Conservation (phyloP, 2,888 invertebrate genomes). For the Punctoribates punctum region DNA sequence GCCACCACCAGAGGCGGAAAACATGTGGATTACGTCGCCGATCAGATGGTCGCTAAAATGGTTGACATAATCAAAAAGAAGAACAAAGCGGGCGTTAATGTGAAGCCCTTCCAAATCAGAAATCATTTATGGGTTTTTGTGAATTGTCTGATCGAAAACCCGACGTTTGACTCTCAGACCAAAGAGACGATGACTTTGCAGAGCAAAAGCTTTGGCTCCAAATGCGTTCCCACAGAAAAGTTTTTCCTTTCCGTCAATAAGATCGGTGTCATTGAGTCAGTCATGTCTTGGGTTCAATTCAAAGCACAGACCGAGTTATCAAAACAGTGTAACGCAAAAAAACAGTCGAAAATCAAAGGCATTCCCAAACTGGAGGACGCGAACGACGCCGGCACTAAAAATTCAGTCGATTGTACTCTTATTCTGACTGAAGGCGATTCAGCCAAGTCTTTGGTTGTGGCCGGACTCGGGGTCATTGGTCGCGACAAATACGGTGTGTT, state of each 20-base stretch:
- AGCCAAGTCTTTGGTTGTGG: constrained; percentile 94
- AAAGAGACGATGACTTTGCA: constrained; percentile 99
- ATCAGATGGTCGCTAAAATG: constrained; percentile 81
- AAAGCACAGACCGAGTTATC: constrained; percentile 86
- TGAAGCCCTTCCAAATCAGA: constrained; percentile 92
- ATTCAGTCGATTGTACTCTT: constrained; percentile 83
- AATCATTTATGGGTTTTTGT: constrained; percentile 97
- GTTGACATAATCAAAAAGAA: constrained; percentile 79
- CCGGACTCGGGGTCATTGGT: constrained; percentile 89
- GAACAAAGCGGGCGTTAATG: constrained; percentile 79
- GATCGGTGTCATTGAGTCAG: constrained; percentile 86
- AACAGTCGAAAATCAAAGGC: constrained; percentile 79
- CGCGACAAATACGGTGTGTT: constrained; percentile 94
- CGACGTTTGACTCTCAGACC: constrained; percentile 98
- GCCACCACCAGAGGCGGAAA: constrained; percentile 69
- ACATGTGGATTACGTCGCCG: constrained; percentile 91
- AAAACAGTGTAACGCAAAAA: constrained; percentile 77
- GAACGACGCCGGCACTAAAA: constrained; percentile 86
- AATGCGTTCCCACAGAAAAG: constrained; percentile 80
- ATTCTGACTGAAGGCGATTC: constrained; percentile 99
- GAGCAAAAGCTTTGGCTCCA: constrained; percentile 90
- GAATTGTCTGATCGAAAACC: constrained; percentile 96
- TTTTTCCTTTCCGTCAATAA: constrained; percentile 67
- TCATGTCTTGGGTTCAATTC: constrained; percentile 90
- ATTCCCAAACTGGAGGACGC: constrained; percentile 97